These are phyloP conservation scores for Lichenostomus cassidix DNA, from an alignment of 2,113 vertebrate species.

Conservation along the genomic window DNA sequence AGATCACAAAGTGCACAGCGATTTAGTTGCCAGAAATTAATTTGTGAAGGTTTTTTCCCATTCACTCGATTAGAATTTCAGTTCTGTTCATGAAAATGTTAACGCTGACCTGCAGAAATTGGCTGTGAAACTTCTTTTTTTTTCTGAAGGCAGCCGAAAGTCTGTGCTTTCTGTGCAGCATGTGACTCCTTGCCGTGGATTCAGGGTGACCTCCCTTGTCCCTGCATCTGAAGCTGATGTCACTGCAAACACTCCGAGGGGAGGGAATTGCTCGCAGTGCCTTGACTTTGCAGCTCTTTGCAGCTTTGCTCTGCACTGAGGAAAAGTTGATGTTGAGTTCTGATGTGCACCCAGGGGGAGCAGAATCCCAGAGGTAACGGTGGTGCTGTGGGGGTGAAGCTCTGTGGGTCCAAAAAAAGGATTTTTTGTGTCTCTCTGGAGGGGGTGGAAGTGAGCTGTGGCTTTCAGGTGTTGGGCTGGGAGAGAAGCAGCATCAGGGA, in stretches of 20 bases:
- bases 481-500: not conserved
- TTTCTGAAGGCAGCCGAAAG: not conserved
- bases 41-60: not conserved
- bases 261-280: not conserved
- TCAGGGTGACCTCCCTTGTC: slow-evolving; percentile 22
- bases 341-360: fast-evolving
- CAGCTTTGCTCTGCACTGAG: not conserved
- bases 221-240: not conserved
- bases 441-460: fast-evolving
- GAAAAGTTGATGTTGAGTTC: not conserved
- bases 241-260: not conserved
- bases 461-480: not conserved
- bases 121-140: not conserved
- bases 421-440: not conserved
- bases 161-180: not conserved
- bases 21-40: not conserved
- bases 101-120: not conserved
- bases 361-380: not conserved
- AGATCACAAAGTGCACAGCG: not conserved
- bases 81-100: not conserved
- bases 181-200: not conserved
- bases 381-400: not conserved
- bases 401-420: not conserved
- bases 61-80: not conserved
- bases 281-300: not conserved